Conservation (phyloP, 2,888 invertebrate genomes). For the Coenonympha glycerion region DNA sequence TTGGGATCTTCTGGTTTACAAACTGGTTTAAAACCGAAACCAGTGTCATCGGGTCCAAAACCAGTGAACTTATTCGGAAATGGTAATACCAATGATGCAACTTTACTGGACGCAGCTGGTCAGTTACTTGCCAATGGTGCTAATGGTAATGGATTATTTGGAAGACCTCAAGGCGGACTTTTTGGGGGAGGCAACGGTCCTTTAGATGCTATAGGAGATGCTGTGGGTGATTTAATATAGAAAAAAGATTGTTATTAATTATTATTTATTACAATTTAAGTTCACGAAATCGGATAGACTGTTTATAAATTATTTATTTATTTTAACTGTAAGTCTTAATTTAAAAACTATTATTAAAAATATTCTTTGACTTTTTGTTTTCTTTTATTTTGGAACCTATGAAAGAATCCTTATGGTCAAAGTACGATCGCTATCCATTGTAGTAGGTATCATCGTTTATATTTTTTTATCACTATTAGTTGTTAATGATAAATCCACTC, state of each 20-base stretch:
- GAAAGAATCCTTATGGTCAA: no score
- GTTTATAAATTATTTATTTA: slow-evolving; percentile 10
- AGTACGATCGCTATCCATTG: no score
- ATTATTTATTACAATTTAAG: background rate
- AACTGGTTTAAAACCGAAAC: slow-evolving; percentile 67
- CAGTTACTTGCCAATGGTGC: slow-evolving; percentile 30
- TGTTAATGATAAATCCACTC: no score
- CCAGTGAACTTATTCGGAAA: slow-evolving; percentile 60
- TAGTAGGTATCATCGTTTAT: no score
- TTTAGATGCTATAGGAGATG: slow-evolving; percentile 59
- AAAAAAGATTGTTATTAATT: slow-evolving; percentile 23
- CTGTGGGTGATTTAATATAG: slow-evolving; percentile 57
- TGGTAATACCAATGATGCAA: slow-evolving; percentile 43
- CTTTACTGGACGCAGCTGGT: slow-evolving; percentile 31
- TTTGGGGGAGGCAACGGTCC: slow-evolving; percentile 48
- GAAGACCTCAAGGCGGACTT: slow-evolving; percentile 25
- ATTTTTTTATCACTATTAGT: no score
- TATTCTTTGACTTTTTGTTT: background rate
- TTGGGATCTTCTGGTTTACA: slow-evolving; percentile 61
- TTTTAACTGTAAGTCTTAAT: background rate
- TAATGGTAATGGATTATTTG: slow-evolving; percentile 26
- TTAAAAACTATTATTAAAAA: background rate
- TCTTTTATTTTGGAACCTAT: slow-evolving; percentile 1
- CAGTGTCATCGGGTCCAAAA: slow-evolving; percentile 56
- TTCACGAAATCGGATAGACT: background rate